Percentiles rank a stretch among this genome's conserved stretches.
These are phyloP conservation scores for Philereme vetulata DNA, from an alignment of 2,888 invertebrate genomes.

Conservation along the genomic window DNA sequence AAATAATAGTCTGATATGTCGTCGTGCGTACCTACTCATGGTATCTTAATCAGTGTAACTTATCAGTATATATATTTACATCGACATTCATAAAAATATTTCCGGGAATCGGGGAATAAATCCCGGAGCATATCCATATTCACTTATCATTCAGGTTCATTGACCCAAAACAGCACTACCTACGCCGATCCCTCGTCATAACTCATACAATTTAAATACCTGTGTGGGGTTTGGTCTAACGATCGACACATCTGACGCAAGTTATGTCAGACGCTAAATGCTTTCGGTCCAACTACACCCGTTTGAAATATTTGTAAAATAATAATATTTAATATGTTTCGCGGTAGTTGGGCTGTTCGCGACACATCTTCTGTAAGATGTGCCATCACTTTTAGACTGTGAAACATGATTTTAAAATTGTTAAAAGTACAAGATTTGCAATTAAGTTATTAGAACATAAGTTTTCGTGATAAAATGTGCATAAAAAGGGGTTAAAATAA, in stretches of 20 bases:
- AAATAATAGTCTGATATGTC: too few relatives aligned
- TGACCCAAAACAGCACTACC: too few relatives aligned
- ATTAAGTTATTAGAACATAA: slow-evolving; percentile 16
- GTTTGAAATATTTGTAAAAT: neutral
- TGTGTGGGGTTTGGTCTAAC: neutral
- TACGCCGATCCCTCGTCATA: too few relatives aligned
- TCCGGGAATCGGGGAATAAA: too few relatives aligned
- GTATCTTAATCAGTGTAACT: too few relatives aligned
- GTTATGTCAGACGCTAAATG: neutral
- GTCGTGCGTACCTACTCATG: too few relatives aligned
- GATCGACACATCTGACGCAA: slow-evolving; percentile 7
- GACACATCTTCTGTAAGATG: slow-evolving; percentile 13
- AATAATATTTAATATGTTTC: neutral
- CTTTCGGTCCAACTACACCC: neutral
- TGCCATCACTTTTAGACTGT: slow-evolving; percentile 6
- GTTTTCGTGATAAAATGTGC: slow-evolving; percentile 25
- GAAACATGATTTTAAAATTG: slow-evolving; percentile 7
- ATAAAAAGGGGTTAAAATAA: slow-evolving; percentile 10
- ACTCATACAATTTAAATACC: slow-evolving; percentile 7
- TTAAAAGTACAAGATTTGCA: slow-evolving; percentile 20
- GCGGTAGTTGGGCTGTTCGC: neutral
- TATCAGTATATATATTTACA: too few relatives aligned
- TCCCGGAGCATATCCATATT: too few relatives aligned
- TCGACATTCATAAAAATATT: too few relatives aligned
- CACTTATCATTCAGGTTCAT: too few relatives aligned